These are phyloP conservation scores for Oryzias sinensis DNA, from an alignment of 2,797 vertebrate genomes.

Conservation along the genomic window DNA sequence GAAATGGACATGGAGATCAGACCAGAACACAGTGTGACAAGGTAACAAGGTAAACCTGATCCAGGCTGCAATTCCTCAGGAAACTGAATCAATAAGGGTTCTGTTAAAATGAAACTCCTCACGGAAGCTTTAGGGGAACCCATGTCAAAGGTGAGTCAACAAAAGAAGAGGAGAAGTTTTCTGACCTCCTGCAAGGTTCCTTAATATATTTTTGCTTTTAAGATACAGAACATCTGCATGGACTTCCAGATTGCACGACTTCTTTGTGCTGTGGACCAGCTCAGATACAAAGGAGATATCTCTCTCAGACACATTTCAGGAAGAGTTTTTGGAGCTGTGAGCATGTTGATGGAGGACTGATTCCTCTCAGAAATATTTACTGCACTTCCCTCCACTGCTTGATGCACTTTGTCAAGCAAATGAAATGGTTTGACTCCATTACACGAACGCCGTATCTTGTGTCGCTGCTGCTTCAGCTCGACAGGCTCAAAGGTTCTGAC, in stretches of 20 bases:
- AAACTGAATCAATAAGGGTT: slow-evolving; percentile 75
- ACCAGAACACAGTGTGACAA: slow-evolving; percentile 73
- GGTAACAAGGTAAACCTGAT: slow-evolving; percentile 77
- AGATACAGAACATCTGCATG: not conserved
- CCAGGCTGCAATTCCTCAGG: slow-evolving; percentile 56
- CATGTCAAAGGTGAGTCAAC: slow-evolving; percentile 39
- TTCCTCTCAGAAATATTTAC: slow-evolving; percentile 16
- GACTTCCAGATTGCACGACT: slow-evolving; percentile 45
- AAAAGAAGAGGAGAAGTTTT: slow-evolving; percentile 28
- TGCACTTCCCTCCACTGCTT: slow-evolving; percentile 17
- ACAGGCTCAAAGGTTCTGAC: slow-evolving; percentile 39
- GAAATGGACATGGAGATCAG: slow-evolving; percentile 73
- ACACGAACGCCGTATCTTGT: slow-evolving; percentile 6
- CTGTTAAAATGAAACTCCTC: slow-evolving; percentile 65
- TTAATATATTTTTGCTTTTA: not conserved
- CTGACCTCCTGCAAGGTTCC: not conserved
- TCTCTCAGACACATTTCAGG: slow-evolving; percentile 22
- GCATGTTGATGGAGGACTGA: slow-evolving; percentile 12
- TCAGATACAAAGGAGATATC: slow-evolving; percentile 26
- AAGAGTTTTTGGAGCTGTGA: slow-evolving; percentile 2
- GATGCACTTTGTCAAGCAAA: slow-evolving; percentile 13
- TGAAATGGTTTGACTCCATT: slow-evolving; percentile 23
- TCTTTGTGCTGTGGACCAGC: slow-evolving; percentile 26
- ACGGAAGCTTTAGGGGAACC: slow-evolving; percentile 52
- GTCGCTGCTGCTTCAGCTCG: slow-evolving; percentile 24